A percentile compares a stretch with the other conserved stretches of the same genome.
phyloP scores from a whole-genome alignment of 2,797 vertebrate genomes.

The Limnodromus scolopaceus region DNA sequence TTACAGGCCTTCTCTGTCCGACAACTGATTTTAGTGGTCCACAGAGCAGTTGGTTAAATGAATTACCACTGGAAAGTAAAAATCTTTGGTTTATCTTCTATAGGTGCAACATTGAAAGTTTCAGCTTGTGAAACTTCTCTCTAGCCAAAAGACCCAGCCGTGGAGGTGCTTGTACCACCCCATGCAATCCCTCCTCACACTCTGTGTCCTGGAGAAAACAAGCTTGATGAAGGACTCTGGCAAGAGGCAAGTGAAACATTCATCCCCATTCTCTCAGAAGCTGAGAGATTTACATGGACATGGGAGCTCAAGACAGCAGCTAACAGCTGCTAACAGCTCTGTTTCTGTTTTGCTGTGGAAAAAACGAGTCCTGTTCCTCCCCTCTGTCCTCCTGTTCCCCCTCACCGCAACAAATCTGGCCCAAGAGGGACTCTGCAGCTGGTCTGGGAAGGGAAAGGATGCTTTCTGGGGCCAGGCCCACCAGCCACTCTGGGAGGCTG shows the following conservation, averaged over 20 bases:
- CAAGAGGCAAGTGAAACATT: rapidly evolving
- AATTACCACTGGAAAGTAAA: background rate
- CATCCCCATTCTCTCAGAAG: background rate
- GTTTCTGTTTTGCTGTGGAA: background rate
- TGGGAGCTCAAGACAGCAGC: background rate
- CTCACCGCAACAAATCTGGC: background rate
- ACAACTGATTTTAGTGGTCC: background rate
- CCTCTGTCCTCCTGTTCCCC: background rate
- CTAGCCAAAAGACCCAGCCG: background rate
- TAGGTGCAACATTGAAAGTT: background rate
- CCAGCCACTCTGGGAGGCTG: background rate
- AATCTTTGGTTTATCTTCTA: background rate
- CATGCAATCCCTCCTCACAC: background rate
- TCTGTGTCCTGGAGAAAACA: background rate
- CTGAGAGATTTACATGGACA: background rate
- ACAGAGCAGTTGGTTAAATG: background rate
- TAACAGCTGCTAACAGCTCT: background rate
- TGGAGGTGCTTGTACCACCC: background rate
- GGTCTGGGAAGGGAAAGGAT: background rate
- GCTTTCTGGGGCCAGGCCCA: background rate
- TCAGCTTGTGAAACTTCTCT: background rate
- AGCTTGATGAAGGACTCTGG: background rate
- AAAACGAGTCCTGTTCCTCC: background rate
- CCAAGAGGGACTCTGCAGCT: background rate
- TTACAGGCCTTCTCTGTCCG: background rate